Evolutionary conservation across 1,140 invertebrate genomes (phyloP).

Genomic region (Latrodectus geometricus): DNA sequence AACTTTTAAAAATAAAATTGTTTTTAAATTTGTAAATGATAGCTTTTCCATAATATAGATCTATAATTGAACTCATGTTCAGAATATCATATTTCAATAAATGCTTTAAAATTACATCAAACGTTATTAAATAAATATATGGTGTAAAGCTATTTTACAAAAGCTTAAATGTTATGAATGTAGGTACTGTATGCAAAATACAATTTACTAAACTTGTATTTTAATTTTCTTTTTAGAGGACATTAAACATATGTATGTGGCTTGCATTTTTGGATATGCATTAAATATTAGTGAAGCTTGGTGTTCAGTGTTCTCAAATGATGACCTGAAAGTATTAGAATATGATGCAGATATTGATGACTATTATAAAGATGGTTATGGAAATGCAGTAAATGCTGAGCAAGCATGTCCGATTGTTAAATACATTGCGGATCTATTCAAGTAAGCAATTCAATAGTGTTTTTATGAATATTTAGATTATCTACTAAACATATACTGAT

Average conservation of each 20-base stretch:
- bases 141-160: too few species aligned
- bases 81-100: too few species aligned
- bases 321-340: conserved; percentile 64
- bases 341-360: conserved; percentile 63
- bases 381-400: conserved; percentile 59
- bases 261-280: conserved; percentile 63
- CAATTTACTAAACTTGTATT: too few species aligned
- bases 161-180: too few species aligned
- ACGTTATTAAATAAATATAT: too few species aligned
- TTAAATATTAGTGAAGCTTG: conserved; percentile 60
- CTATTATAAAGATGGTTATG: conserved; percentile 64
- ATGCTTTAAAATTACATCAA: too few species aligned
- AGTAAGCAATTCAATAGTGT: conserved; percentile 1
- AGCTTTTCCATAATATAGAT: too few species aligned
- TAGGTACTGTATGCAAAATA: too few species aligned
- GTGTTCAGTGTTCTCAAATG: conserved; percentile 62
- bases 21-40: too few species aligned
- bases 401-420: conserved; percentile 63
- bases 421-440: conserved; percentile 60
- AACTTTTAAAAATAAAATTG: too few species aligned
- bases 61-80: too few species aligned
- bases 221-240: conserved; percentile 28
- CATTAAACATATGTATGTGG: conserved; percentile 53
- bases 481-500: too few species aligned
- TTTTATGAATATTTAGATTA: not conserved